Evolutionary conservation across 2,113 vertebrate species (phyloP).

Genomic region (Coptodon rendalli): DNA sequence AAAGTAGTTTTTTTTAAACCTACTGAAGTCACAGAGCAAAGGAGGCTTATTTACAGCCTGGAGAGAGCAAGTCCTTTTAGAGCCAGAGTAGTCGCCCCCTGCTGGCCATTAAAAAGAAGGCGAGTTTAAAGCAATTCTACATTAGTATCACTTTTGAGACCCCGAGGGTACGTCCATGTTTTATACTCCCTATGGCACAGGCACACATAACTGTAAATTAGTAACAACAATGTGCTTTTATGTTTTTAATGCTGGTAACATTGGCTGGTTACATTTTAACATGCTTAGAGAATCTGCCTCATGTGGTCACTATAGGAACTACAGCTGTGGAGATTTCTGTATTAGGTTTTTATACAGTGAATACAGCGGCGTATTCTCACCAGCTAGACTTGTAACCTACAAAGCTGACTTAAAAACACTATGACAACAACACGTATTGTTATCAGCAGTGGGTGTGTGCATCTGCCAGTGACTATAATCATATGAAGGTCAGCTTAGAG

Average conservation of each 20-base stretch:
- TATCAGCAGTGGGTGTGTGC: background rate
- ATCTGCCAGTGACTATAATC: background rate
- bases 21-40: background rate
- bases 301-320: background rate
- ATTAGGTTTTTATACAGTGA: background rate
- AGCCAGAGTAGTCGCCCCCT: background rate
- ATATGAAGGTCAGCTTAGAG: background rate
- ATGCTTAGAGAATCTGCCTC: background rate
- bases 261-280: background rate
- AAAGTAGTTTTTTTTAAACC: background rate
- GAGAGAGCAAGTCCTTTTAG: background rate
- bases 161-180: background rate
- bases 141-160: background rate
- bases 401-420: background rate
- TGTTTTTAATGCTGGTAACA: background rate
- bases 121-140: background rate
- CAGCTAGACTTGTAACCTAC: background rate
- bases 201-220: background rate
- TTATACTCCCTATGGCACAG: background rate
- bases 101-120: background rate
- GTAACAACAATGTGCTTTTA: background rate
- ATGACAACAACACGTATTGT: rapidly evolving
- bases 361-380: rapidly evolving
- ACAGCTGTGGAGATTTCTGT: background rate
- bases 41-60: background rate